Evolutionary conservation across 2,797 vertebrate species (phyloP).

Genomic region (Galaxias olidus): DNA sequence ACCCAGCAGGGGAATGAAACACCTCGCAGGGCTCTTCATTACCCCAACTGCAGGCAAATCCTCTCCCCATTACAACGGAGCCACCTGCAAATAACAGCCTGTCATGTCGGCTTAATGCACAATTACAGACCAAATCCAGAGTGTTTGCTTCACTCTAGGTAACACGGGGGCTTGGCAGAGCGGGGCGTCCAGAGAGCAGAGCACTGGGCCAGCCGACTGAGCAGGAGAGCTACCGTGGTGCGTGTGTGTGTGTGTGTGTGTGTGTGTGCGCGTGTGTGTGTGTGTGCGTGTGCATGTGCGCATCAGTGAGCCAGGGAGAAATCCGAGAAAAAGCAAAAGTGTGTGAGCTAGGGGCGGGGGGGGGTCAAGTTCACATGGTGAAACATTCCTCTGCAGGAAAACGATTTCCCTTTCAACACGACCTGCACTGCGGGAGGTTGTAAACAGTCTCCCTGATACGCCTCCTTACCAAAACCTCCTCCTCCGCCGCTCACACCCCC

Average conservation of each 20-base stretch:
- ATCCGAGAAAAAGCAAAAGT: conserved; percentile 4
- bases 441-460: conserved; percentile 50
- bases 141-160: neutral
- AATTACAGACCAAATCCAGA: conserved; percentile 14
- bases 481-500: conserved; percentile 34
- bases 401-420: conserved; percentile 61
- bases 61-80: conserved; percentile 14
- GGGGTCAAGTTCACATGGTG: conserved; percentile 52
- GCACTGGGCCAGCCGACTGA: neutral
- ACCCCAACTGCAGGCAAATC: conserved; percentile 33
- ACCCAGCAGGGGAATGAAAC: conserved; percentile 36
- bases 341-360: neutral
- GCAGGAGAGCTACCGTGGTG: neutral
- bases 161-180: no score
- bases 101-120: conserved; percentile 25
- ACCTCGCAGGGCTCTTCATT: conserved; percentile 42
- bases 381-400: conserved; percentile 61
- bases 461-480: conserved; percentile 48
- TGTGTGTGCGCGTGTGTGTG: neutral
- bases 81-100: conserved; percentile 22
- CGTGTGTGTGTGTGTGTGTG: neutral
- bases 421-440: conserved; percentile 61
- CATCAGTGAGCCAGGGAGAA: conserved; percentile 20
- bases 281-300: neutral
- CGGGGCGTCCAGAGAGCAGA: conserved; percentile 21